A percentile compares a stretch with the other conserved stretches of the same genome.
Evolutionary conservation across 1,140 invertebrate species (phyloP).

Genomic region (Hycleus phaleratus): DNA sequence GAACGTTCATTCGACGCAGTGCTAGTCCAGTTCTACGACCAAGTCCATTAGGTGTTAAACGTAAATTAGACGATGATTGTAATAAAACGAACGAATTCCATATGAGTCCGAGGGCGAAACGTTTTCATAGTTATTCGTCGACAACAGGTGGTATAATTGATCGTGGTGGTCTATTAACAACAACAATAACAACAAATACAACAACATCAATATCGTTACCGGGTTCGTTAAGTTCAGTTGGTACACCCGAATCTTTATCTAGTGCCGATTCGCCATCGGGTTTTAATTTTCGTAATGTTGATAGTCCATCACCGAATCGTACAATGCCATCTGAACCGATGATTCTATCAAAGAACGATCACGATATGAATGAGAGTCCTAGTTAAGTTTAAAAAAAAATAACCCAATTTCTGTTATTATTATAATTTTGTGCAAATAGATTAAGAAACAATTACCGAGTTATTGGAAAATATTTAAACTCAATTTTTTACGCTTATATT

Average conservation of each 20-base stretch:
- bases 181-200: conserved; percentile 42
- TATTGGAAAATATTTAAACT: conserved; percentile 3
- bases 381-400: conserved; percentile 25
- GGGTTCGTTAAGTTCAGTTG: conserved; percentile 49
- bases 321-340: conserved; percentile 39
- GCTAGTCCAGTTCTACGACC: conserved; percentile 77
- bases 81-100: conserved; percentile 36
- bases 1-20: conserved; percentile 68
- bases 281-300: conserved; percentile 48
- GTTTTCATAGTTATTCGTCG: conserved; percentile 39
- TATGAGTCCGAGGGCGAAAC: conserved; percentile 49
- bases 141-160: conserved; percentile 4
- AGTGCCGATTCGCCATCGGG: conserved; percentile 50
- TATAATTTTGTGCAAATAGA: too few species aligned
- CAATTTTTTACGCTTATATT: too few species aligned
- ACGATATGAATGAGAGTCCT: conserved; percentile 39
- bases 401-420: too few species aligned
- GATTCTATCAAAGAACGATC: conserved; percentile 37
- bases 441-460: background rate
- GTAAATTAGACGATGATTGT: conserved; percentile 65
- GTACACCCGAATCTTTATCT: conserved; percentile 53
- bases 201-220: conserved; percentile 47
- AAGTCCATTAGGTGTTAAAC: conserved; percentile 65
- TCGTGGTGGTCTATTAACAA: conserved; percentile 38
- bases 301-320: conserved; percentile 45